Percentiles rank a stretch among this genome's conserved stretches.
Evolutionary conservation across 2,113 vertebrate species (phyloP).

Genomic region (Ophthalmolycus amberensis): DNA sequence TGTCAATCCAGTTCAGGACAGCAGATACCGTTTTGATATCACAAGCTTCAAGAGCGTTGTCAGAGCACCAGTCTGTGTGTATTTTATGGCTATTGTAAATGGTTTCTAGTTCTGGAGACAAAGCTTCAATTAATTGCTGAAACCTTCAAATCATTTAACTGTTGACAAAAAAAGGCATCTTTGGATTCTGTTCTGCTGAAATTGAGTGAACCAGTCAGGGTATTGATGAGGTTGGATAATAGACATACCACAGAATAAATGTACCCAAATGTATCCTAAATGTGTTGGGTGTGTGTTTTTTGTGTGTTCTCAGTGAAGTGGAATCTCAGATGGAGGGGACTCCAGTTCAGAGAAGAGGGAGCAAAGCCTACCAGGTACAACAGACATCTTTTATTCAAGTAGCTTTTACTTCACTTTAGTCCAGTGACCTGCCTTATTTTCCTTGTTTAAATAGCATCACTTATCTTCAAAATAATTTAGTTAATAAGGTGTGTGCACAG

Average conservation of each 20-base stretch:
- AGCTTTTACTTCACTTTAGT: not conserved
- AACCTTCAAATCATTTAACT: not conserved
- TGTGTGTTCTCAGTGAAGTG: slow-evolving; percentile 45
- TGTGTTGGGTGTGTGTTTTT: slow-evolving; percentile 15
- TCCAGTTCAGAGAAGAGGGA: slow-evolving; percentile 52
- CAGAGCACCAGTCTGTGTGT: not conserved
- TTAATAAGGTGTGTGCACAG: not conserved
- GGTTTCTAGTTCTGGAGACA: not conserved
- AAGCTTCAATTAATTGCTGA: not conserved
- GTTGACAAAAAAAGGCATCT: not conserved
- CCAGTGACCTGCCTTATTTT: not conserved
- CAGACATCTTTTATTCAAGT: not conserved
- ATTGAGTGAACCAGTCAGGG: not conserved
- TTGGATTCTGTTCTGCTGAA: not conserved
- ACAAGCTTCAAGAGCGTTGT: not conserved
- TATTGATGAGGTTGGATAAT: not conserved
- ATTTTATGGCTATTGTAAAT: not conserved
- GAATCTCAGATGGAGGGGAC: slow-evolving; percentile 64
- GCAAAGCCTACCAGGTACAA: slow-evolving; percentile 71
- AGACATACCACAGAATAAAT: not conserved
- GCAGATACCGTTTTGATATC: not conserved
- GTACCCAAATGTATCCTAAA: not conserved
- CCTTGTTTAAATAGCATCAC: not conserved
- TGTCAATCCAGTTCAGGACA: not conserved
- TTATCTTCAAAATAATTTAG: not conserved